phyloP scores from a whole-genome alignment of 2,113 vertebrate genomes.

The Laticauda laticaudata region DNA sequence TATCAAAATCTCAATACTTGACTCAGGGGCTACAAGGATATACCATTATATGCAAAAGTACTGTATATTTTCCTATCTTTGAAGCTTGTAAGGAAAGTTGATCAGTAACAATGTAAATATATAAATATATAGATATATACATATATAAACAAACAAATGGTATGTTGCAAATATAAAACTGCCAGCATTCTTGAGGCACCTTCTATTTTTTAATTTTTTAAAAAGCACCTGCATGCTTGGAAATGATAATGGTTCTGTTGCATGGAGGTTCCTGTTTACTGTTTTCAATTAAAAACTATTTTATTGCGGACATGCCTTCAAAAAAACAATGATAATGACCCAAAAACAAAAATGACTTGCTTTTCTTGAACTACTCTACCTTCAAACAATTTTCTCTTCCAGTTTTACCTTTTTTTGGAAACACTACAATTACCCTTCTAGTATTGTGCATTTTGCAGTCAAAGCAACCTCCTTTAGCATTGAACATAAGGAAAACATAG shows the following conservation, averaged over 20 bases:
- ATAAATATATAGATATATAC: constrained; percentile 50
- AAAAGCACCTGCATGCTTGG: constrained; percentile 80
- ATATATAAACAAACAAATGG: constrained; percentile 55
- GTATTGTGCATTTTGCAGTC: constrained; percentile 31
- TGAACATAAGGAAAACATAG: constrained; percentile 37
- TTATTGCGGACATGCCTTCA: constrained; percentile 76
- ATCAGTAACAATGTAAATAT: constrained; percentile 76
- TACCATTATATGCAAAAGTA: constrained; percentile 91
- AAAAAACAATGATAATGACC: constrained; percentile 65
- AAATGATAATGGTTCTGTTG: constrained; percentile 72
- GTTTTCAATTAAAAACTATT: constrained; percentile 75
- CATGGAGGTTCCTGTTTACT: constrained; percentile 83
- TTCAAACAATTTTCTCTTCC: constrained; percentile 48
- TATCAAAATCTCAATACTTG: constrained; percentile 88
- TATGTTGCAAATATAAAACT: constrained; percentile 82
- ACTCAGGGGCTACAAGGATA: constrained; percentile 93
- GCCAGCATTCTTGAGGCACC: constrained; percentile 84
- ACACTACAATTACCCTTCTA: background rate
- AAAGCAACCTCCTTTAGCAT: constrained; percentile 35
- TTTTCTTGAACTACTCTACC: constrained; percentile 37
- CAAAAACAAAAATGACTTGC: constrained; percentile 44
- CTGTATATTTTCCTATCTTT: constrained; percentile 89
- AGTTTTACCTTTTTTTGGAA: background rate
- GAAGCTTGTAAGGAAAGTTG: constrained; percentile 83
- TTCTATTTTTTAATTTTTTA: constrained; percentile 82